Conservation (phyloP, 2,113 vertebrate species). For the Elgaria multicarinata region DNA sequence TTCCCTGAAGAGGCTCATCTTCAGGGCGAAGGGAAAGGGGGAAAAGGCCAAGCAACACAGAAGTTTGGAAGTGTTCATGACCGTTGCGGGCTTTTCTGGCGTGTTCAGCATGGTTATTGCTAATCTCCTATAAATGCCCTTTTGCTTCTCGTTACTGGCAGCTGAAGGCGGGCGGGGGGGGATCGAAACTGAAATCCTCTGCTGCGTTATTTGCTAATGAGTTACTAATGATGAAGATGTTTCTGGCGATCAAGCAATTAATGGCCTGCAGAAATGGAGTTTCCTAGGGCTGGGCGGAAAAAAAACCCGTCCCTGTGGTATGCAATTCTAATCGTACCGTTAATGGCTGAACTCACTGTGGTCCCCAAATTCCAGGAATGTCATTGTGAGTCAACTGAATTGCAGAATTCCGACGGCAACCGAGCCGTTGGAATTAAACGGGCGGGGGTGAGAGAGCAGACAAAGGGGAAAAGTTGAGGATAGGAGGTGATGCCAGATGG, state of each 20-base stretch:
- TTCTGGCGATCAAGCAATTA: constrained; percentile 41
- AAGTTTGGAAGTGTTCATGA: constrained; percentile 13
- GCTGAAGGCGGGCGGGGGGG: not conserved
- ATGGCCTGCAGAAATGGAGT: constrained; percentile 1
- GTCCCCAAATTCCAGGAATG: constrained; percentile 30
- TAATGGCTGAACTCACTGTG: not conserved
- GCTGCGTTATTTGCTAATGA: constrained; percentile 34
- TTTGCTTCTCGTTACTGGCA: constrained; percentile 25
- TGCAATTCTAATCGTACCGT: not conserved
- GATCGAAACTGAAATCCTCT: constrained; percentile 50
- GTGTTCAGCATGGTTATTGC: not conserved
- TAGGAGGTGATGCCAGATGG: not conserved
- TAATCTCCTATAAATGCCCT: constrained; percentile 36
- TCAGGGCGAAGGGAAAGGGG: constrained; percentile 36
- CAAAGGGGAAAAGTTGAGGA: constrained; percentile 25
- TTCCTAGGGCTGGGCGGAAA: not conserved
- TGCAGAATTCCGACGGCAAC: constrained; percentile 13
- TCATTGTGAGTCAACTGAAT: not conserved
- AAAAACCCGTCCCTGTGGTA: rapidly evolving
- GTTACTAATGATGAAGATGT: constrained; percentile 41
- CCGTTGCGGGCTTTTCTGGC: not conserved
- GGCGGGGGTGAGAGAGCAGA: constrained; percentile 49
- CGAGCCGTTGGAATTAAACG: not conserved
- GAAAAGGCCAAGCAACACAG: not conserved
- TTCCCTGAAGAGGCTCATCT: constrained; percentile 25